Evolutionary conservation across 2,797 vertebrate genomes (phyloP), one percentile per base, ranked within the genome.

Genomic region (Corythornis leucogaster): DNA sequence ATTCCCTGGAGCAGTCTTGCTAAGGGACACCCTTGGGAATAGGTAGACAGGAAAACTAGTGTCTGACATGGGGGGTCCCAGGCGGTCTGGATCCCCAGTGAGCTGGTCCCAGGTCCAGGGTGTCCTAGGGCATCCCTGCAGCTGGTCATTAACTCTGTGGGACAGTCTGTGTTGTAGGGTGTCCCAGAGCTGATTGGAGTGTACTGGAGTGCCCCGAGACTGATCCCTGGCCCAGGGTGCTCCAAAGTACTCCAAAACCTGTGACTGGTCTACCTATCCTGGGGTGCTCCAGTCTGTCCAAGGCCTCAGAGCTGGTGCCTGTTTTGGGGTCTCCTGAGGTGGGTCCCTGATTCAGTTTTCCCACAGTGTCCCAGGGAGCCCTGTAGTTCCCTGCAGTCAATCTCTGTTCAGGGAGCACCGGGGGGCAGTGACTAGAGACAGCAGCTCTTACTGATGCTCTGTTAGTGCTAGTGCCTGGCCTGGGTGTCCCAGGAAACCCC

Each of bases 51-150:
- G 40, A 15, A 78, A 12, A 57, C 24, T 53, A 33, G 15, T 31
- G 22, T 13, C 28, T 78, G n/a, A 24, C 15, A 30, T 63, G 59
- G 17, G 24, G 13, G 45, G 12, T 12, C 50, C 0, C 0, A 1
- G 4, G 7, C 5, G 22, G 4, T 5, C 24, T 80, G 46, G 19
- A 50, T 57, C 30, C 12, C 40, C 25, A 40, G 19, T 7, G 25
- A 6, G 13, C 11, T 70, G 42, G 11, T 43, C 25, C 8, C 42
- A 45, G 40, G 22, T 48, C 55, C 24, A 46, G n/a, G 3, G 42
- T 55, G 38, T 61, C 58, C 53, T 38, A 61, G 16, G 63, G 40
- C 42, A 66, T 40, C 42, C 14, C 61, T 45, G 30, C 4, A 2
- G 67, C 17, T 58, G 21, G 18, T 66, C 16, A 33, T 51, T 62